Evolutionary conservation across 2,888 invertebrate species (phyloP).

Genomic region (Perizoma flavofasciatum): DNA sequence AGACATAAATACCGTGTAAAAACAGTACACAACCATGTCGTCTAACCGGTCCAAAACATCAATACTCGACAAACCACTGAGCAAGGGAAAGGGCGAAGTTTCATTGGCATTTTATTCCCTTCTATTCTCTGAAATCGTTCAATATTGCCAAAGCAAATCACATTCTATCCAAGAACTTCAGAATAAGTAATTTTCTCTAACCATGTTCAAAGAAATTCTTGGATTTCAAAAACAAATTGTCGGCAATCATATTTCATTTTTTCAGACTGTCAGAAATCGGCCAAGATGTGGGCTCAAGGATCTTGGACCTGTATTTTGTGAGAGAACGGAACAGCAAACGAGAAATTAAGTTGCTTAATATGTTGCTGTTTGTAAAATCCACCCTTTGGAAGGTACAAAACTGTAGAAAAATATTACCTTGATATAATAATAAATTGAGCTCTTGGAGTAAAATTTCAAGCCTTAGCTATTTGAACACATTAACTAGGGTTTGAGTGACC

Average conservation of each 20-base stretch:
- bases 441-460: no score
- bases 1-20: background rate
- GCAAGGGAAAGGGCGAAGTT: constrained; percentile 96
- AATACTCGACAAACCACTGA: constrained; percentile 95
- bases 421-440: no score
- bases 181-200: constrained; percentile 87
- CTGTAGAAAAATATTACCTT: no score
- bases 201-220: background rate
- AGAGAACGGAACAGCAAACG: constrained; percentile 97
- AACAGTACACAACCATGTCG: constrained; percentile 70
- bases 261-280: constrained; percentile 96
- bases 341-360: constrained; percentile 97
- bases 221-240: background rate
- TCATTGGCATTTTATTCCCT: constrained; percentile 97
- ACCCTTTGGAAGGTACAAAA: constrained; percentile 99
- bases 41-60: constrained; percentile 87
- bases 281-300: constrained; percentile 95
- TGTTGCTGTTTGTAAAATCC: constrained; percentile 97
- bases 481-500: no score
- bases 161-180: constrained; percentile 98
- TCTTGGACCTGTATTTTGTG: constrained; percentile 96
- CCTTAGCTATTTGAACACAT: no score
- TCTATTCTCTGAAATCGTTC: constrained; percentile 98
- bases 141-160: constrained; percentile 98
- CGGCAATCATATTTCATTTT: constrained; percentile 19